Base-by-base conservation (phyloP, 2,888 invertebrate genomes). In the Molorchus minor region DNA sequence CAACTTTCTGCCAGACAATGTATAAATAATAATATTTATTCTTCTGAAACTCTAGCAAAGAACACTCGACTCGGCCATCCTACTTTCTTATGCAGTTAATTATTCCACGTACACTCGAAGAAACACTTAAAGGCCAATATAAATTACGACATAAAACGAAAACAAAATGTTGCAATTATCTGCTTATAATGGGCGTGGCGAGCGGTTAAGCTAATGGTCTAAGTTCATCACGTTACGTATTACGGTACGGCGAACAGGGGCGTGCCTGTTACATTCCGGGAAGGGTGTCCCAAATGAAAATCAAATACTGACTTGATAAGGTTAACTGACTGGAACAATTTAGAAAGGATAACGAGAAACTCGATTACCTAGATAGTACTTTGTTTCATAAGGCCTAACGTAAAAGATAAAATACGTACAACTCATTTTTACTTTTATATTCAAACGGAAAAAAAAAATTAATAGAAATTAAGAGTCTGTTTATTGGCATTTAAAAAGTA, bases 121-220 rank as follows among this genome's bases (percentile, higher is more conserved):
- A 19, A 47, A 60, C 44, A 47, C 47, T 61, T 44, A 43, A 58
- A 60, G 30, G 52, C 52, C 46, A 36, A 19, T 51, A 58, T 57
- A 46, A 69, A 67, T 70, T 68, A 64, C 71, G 58, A 45, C 51
- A 64, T 67, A 71, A 72, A 69, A 71, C 61, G 68, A 70, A 71
- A 70, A 68, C 67, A 62, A 68, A 72, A 70, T 62, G 70, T 65
- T 66, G 70, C 62, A 64, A 68, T 70, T 67, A 69, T 69, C 68
- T 66, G 66, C 63, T 71, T 67, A 69, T 68, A 62, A 65, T 65
- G 61, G 65, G 68, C 62, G 70, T 65, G 65, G 67, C 63, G 60
- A 58, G 65, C 60, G 67, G 69, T 64, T 49, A 58, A 58, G 55
- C 55, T 68, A 68, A 69, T 67, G 63, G 64, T 58, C 52, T 55